Conservation (phyloP, 2,797 vertebrate genomes). For the Eptatretus atami region DNA sequence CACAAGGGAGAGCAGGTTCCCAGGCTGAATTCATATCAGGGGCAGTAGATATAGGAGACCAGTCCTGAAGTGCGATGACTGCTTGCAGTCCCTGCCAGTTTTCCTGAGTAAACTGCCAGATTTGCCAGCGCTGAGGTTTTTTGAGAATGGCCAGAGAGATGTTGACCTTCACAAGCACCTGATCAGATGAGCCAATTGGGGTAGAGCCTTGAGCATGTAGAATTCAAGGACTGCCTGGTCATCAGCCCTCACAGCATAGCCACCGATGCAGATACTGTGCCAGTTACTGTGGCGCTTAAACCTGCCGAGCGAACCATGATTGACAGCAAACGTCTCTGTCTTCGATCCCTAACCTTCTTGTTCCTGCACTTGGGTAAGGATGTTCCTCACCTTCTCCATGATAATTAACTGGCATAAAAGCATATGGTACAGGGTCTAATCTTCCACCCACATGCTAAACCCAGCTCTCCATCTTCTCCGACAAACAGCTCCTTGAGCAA, state of each 20-base stretch:
- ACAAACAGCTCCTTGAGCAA: too few species aligned
- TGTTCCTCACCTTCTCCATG: background rate
- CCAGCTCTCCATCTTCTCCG: background rate
- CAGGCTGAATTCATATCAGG: too few species aligned
- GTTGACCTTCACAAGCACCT: too few species aligned
- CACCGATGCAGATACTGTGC: background rate
- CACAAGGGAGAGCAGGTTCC: too few species aligned
- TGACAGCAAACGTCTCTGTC: background rate
- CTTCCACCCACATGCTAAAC: background rate
- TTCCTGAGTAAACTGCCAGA: too few species aligned
- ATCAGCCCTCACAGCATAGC: background rate
- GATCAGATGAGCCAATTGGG: too few species aligned
- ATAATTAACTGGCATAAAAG: background rate
- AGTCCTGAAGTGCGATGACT: too few species aligned
- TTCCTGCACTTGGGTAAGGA: background rate
- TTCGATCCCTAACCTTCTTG: background rate
- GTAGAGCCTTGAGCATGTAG: background rate
- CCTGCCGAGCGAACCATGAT: background rate
- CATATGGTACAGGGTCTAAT: background rate
- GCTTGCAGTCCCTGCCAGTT: too few species aligned
- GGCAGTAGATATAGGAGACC: too few species aligned
- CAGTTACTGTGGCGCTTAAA: background rate
- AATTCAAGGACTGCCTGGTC: background rate
- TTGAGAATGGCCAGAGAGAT: too few species aligned
- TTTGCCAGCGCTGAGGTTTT: too few species aligned